Evolutionary conservation across 2,888 invertebrate species (phyloP).

Genomic region (Brachypterus glaber): DNA sequence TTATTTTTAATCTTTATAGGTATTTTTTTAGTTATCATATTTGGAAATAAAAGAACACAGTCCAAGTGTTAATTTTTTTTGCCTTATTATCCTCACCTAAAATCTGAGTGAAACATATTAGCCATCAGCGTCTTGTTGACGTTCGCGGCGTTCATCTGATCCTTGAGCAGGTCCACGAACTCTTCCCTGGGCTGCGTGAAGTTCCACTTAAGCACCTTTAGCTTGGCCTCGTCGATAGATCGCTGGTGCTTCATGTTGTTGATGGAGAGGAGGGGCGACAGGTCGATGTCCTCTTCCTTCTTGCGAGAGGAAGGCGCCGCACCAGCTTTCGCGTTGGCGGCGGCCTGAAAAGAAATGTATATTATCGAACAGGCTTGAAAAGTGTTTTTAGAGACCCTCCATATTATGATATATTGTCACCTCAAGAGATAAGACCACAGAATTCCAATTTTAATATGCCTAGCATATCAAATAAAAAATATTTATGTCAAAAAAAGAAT

Average conservation of each 20-base stretch:
- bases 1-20: not conserved
- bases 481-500: no score
- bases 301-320: conserved; percentile 49
- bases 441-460: no score
- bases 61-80: no score
- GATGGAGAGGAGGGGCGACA: conserved; percentile 64
- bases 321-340: conserved; percentile 17
- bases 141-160: conserved; percentile 81
- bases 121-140: conserved; percentile 78
- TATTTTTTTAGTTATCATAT: no score
- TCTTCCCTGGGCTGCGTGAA: conserved; percentile 89
- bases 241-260: conserved; percentile 89
- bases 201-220: conserved; percentile 92
- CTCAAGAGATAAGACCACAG: no score
- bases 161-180: conserved; percentile 83
- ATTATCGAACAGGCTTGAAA: no score
- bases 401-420: no score
- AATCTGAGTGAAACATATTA: conserved; percentile 93
- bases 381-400: no score
- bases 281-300: conserved; percentile 79
- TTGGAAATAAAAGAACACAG: no score
- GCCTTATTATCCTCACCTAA: conserved; percentile 45
- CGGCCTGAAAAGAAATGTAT: no score
- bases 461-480: no score
- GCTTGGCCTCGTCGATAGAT: conserved; percentile 85